These are phyloP conservation scores for Alligator mississippiensis DNA, from an alignment of 2,113 vertebrate genomes.

Conservation along the genomic window DNA sequence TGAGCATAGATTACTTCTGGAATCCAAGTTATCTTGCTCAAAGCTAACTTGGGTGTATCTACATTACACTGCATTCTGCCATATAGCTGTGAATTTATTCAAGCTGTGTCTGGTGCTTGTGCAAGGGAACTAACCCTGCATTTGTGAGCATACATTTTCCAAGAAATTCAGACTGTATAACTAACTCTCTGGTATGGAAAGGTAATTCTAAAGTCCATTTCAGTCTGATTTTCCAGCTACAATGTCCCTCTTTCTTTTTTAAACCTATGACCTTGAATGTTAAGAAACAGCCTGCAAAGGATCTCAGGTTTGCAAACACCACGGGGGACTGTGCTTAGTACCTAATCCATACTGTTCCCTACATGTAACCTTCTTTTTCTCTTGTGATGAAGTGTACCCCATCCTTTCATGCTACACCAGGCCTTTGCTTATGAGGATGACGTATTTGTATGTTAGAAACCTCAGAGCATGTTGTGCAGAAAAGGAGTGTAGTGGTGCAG, in stretches of 20 bases:
- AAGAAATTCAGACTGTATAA: neutral
- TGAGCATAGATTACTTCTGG: neutral
- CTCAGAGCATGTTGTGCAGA: neutral
- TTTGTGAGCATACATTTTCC: neutral
- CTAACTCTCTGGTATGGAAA: neutral
- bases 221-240: neutral
- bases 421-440: neutral
- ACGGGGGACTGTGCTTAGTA: neutral
- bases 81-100: neutral
- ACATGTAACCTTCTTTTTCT: neutral
- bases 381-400: neutral
- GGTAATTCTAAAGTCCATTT: neutral
- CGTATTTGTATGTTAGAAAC: neutral
- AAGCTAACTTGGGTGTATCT: neutral
- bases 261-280: neutral
- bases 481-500: neutral
- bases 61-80: rapidly evolving
- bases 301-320: neutral
- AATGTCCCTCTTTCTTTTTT: neutral
- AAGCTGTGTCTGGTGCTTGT: neutral
- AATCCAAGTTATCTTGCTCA: neutral
- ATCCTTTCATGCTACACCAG: neutral
- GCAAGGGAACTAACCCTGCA: neutral
- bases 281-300: rapidly evolving
- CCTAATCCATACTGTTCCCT: neutral